Percentiles rank a stretch among this genome's conserved stretches.
These are phyloP conservation scores for Vultur gryphus DNA, from an alignment of 2,797 vertebrate genomes.

Conservation along the genomic window DNA sequence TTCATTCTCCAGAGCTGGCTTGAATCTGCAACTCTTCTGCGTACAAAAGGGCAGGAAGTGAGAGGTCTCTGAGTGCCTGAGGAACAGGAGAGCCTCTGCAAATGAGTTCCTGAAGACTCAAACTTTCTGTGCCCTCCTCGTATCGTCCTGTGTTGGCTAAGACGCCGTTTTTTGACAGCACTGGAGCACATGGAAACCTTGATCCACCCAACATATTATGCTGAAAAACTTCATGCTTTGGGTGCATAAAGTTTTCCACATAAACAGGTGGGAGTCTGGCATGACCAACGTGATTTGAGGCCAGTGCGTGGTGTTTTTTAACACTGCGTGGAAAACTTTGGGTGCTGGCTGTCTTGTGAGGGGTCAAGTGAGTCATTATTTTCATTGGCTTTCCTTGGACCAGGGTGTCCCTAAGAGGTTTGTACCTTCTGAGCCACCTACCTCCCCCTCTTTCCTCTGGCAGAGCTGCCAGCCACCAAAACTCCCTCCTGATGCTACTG, in stretches of 20 bases:
- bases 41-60: background rate
- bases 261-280: slow-evolving; percentile 65
- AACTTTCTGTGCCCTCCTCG: background rate
- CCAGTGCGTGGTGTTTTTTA: slow-evolving; percentile 46
- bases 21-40: background rate
- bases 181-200: slow-evolving; percentile 54
- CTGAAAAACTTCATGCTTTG: slow-evolving; percentile 42
- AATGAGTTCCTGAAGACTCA: slow-evolving; percentile 5
- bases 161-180: background rate
- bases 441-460: background rate
- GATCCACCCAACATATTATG: slow-evolving; percentile 41
- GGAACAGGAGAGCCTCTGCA: background rate
- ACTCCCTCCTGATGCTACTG: background rate
- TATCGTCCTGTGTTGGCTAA: background rate
- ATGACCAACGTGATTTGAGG: background rate
- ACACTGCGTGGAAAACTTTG: slow-evolving; percentile 40
- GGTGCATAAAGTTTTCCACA: slow-evolving; percentile 64
- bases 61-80: background rate
- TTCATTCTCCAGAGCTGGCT: background rate
- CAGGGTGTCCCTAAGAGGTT: background rate
- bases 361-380: slow-evolving; percentile 61
- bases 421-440: background rate
- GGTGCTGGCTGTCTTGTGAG: slow-evolving; percentile 40
- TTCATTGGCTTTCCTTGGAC: background rate
- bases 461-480: background rate